Percentiles rank a stretch among this genome's conserved stretches.
phyloP scores from a whole-genome alignment of 2,888 invertebrate genomes.

The Eurytoma californica region DNA sequence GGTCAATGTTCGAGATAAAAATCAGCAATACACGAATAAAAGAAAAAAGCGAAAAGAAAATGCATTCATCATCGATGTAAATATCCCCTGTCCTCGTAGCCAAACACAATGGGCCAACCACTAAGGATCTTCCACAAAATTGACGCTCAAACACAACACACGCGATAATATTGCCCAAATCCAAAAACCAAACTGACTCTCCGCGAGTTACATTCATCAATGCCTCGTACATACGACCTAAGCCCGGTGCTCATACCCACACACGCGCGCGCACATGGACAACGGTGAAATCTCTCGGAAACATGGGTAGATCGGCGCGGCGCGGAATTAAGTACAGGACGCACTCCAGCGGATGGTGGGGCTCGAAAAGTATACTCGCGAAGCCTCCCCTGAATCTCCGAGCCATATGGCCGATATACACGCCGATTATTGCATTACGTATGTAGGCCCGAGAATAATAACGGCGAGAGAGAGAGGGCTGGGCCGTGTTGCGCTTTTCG shows the following conservation, averaged over 20 bases:
- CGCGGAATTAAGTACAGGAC: conserved; percentile 4
- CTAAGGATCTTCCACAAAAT: conserved; percentile 17
- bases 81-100: background rate
- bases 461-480: conserved; percentile 62
- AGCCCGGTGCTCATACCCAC: background rate
- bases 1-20: too few relatives aligned
- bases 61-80: background rate
- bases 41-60: background rate
- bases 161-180: conserved; percentile 22
- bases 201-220: conserved; percentile 15
- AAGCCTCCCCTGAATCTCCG: conserved; percentile 20
- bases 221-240: background rate
- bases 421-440: conserved; percentile 74
- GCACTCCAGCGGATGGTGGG: background rate
- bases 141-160: background rate
- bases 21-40: too few relatives aligned
- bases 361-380: background rate
- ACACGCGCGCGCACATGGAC: background rate
- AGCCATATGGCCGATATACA: conserved; percentile 74
- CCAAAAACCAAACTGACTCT: conserved; percentile 47
- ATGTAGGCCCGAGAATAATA: conserved; percentile 72
- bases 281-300: conserved; percentile 5
- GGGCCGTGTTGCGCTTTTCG: conserved; percentile 70
- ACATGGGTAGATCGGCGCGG: conserved; percentile 26
- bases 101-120: background rate